These are phyloP conservation scores for Manis crassicaudata DNA, from an alignment of 2,797 vertebrate genomes.

Conservation along the genomic window DNA sequence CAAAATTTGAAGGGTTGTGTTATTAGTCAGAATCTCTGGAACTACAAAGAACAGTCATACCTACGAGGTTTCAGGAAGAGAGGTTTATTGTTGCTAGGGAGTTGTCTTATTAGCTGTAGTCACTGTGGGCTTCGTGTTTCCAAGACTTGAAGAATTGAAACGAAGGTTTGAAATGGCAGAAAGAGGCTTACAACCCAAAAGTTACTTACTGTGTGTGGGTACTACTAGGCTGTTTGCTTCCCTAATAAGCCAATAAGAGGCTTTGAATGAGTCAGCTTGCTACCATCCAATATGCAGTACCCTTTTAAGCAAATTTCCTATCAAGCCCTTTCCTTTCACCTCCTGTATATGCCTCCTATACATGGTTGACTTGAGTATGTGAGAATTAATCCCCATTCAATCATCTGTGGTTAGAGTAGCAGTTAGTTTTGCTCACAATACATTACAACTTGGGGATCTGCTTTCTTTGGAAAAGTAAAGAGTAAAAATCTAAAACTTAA, in stretches of 20 bases:
- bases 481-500: background rate
- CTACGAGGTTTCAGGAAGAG: background rate
- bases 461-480: constrained; percentile 33
- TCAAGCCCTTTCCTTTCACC: background rate
- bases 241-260: background rate
- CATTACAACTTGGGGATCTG: background rate
- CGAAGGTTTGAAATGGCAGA: background rate
- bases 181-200: background rate
- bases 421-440: constrained; percentile 32
- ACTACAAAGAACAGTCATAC: background rate
- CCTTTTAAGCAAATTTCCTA: background rate
- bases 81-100: background rate
- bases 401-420: background rate
- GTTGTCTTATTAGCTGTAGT: background rate
- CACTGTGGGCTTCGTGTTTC: background rate
- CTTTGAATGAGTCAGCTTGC: background rate
- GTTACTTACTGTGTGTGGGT: background rate
- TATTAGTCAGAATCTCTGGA: background rate
- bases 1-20: background rate
- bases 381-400: background rate
- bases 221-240: background rate
- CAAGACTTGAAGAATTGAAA: background rate
- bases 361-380: background rate
- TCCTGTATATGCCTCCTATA: background rate
- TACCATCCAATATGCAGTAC: background rate